Evolutionary conservation across 2,888 invertebrate species (phyloP), one percentile per base, ranked within the genome.

Genomic region (Glyphotaelius pellucidus): DNA sequence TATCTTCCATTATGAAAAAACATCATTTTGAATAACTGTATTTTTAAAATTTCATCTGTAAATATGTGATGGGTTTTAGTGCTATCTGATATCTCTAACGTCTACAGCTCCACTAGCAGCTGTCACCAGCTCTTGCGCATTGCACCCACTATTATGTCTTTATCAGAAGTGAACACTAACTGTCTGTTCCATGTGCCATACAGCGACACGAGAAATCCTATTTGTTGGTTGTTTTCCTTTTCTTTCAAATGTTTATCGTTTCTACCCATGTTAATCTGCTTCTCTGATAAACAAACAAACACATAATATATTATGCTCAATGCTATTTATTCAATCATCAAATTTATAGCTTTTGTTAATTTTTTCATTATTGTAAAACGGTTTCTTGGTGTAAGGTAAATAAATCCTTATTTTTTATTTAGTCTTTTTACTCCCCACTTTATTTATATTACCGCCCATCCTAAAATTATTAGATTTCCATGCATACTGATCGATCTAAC

Each of bases 371-470:
- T 90, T 92, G 92, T 92, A 91, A 91, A 91, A 92, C 90, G 90
- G 91, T 92, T 91, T 92, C 92, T 92, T 93, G 92, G 92, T 93
- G 92, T 93, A 93, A 91, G 92, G 92, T 93, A 92, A 93, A 93
- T 93, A 93, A 93, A 93, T 93, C 89, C 91, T 93, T 93, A 93
- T 93, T 93, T 93, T 93, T 93, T 92, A 93, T 15, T 1, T 0
- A 3, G n/a, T 32, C 38, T 85, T 85, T n/a, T 81, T 31, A 81
- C 30, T 81, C 30, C 31, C 81, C 81, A 15, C 81, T 81, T 81
- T 15, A 2, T 2, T 35, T 35, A 1, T 42, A 42, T 81, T 9
- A 9, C 12, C 1, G 12, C 5, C 12, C 4, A 80, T 80, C 5
- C 30, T n/a, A 3, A 80, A 11, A 35, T 35, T 35, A 35, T 35